Base-by-base conservation (phyloP, 1,140 invertebrate genomes). In the Drosophila micromelanica region DNA sequence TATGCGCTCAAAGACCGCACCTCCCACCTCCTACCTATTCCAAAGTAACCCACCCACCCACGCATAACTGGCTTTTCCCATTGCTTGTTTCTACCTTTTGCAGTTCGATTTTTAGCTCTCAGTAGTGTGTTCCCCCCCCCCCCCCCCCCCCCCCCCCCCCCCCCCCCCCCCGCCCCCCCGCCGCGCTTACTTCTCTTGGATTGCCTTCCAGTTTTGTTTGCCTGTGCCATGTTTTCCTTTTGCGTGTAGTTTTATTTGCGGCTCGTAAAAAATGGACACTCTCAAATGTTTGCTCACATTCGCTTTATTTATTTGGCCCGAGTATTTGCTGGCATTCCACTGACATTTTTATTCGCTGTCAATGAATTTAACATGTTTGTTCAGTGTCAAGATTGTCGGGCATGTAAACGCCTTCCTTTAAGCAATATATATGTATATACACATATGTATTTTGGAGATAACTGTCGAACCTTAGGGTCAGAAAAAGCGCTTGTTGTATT, bases 311-410 rank as follows among this genome's bases (percentile, higher is more conserved):
- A 77, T 78, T 61, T 46, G 70, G 62, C 56, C 52, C 56, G 23
- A 51, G 60, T 62, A 61, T 81, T 73, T 75, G 46, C 73, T 76
- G 69, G 57, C 49, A 78, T 56, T 46, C 60, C 49, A 84, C 84
- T 91, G 89, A 85, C 89, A 77, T 80, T 89, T 90, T 90, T 91
- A 91, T 90, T 91, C 59, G 89, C 89, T 90, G 89, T 90, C 89
- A 90, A 90, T 90, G 90, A 90, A 87, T 90, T 84, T 76, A 80
- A 90, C 87, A 90, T 82, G 86, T 80, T 73, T 65, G 74, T 65
- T 68, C 51, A 68, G 37, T 61, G 70, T 73, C 70, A 68, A 55
- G 55, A 42, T 37, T 68, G 48, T 73, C 55, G n/a, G 35, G 40
- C 30, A 59, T 23, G 13, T 17, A 20, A 59, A 52, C 45, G 45